Evolutionary conservation across 2,888 invertebrate genomes (phyloP).

Genomic region (Augochlorella aurata): DNA sequence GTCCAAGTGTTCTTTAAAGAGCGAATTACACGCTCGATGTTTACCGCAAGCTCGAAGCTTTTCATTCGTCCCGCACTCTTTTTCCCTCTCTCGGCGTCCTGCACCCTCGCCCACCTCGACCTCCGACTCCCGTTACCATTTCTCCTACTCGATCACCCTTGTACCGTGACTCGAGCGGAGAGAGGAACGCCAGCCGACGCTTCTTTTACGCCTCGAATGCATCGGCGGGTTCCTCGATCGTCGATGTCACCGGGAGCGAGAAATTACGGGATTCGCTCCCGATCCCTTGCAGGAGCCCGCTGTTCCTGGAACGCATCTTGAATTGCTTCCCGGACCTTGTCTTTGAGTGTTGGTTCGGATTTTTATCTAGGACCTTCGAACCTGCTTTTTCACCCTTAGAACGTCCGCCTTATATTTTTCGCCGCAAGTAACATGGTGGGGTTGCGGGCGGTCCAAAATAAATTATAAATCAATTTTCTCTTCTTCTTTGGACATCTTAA

Average conservation of each 20-base stretch:
- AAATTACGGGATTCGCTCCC: background rate
- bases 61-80: constrained; percentile 71
- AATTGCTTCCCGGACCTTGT: background rate
- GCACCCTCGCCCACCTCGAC: constrained; percentile 22
- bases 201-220: constrained; percentile 75
- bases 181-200: constrained; percentile 56
- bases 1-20: constrained; percentile 81
- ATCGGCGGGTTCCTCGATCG: constrained; percentile 3
- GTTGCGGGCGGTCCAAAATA: too few species aligned
- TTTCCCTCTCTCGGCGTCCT: constrained; percentile 49
- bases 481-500: too few species aligned
- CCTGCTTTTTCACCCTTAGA: too few species aligned
- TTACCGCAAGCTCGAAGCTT: constrained; percentile 77
- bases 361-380: too few species aligned
- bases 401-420: too few species aligned
- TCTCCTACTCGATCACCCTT: constrained; percentile 28
- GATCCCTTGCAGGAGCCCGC: background rate
- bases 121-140: constrained; percentile 5
- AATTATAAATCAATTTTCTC: too few species aligned
- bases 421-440: too few species aligned
- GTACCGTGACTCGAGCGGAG: constrained; percentile 2
- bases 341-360: background rate
- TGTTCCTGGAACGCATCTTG: background rate
- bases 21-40: constrained; percentile 82
- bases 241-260: constrained; percentile 11